Evolutionary conservation across 2,888 invertebrate species (phyloP), one percentile per base, ranked within the genome.

Genomic region (Lepetodrilus schrolli): DNA sequence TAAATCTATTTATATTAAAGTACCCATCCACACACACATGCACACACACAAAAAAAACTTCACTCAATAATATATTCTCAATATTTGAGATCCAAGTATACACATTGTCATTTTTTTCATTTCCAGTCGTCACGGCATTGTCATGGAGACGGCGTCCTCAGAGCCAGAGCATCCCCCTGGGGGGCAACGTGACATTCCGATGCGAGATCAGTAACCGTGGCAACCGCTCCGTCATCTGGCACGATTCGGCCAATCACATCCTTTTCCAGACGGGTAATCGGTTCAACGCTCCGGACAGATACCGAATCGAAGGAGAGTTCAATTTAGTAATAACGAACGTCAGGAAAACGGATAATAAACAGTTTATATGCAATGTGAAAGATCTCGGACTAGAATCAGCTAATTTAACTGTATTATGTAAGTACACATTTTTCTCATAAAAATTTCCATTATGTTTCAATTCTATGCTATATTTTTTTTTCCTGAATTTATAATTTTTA

Each of bases 381-480:
- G 72, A 72, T 72, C 78, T 79, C 71, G 82, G 77, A 47, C 26
- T 72, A 8, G 78, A 73, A 5, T 71, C 81, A 43, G 83, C 81
- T 2, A 76, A 74, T 66, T 68, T 83, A 7, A 82, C 79, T 48
- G 83, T 83, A 38, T 70, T 79, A 70, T 74, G 83, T 83, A 79
- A 80, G 82, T 80, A 68, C 47, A 21, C 36, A 20, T 66, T 5
- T 66, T 17, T 38, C 38, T 38, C 38, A 10, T 38, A 38, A 8
- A 38, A 38, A 38, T 38, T 5, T n/a, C 17, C n/a, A n/a, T 49
- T 49, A 5, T 17, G 7, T 17, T 10, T 49, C 49, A 49, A n/a
- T 5, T 10, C 20, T 49, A 10, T 5, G 5, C 17, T 10, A 5
- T 10, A 49, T n/a, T 3, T 65, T 65, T 8, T 5, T 65, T 65